Conservation (phyloP, 1,140 invertebrate species). For the Solenopsis fugax region DNA sequence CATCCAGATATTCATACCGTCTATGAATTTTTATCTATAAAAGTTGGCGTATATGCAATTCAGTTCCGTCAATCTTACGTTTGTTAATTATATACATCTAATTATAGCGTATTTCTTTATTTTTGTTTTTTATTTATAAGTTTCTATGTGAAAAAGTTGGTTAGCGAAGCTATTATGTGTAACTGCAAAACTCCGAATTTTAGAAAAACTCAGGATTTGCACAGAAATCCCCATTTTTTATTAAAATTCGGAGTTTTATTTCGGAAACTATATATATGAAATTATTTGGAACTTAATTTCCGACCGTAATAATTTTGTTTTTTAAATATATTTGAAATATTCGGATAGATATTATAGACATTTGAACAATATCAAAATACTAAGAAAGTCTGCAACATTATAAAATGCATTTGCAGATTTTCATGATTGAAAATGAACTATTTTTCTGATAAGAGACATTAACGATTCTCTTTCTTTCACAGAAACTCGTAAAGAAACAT, state of each 20-base stretch:
- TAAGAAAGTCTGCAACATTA: not conserved
- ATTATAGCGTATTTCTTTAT: conserved; percentile 9
- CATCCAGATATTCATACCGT: too few relatives aligned
- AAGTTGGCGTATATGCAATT: conserved; percentile 29
- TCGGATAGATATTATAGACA: not conserved
- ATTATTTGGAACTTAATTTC: conserved; percentile 6
- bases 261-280: not conserved
- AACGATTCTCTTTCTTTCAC: not conserved
- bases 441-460: not conserved
- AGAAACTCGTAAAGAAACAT: not conserved
- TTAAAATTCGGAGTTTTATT: too few relatives aligned
- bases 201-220: too few relatives aligned
- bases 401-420: too few relatives aligned
- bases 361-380: not conserved
- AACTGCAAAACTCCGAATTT: not conserved
- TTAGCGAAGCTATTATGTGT: not conserved
- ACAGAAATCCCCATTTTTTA: too few relatives aligned
- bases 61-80: not conserved
- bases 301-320: not conserved
- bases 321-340: not conserved
- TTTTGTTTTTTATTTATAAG: not conserved
- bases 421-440: not conserved
- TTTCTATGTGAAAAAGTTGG: not conserved
- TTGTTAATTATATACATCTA: conserved; percentile 25
- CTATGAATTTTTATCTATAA: conserved; percentile 35